Evolutionary conservation across 2,797 vertebrate genomes (phyloP).

Genomic region (Melanitta fusca): DNA sequence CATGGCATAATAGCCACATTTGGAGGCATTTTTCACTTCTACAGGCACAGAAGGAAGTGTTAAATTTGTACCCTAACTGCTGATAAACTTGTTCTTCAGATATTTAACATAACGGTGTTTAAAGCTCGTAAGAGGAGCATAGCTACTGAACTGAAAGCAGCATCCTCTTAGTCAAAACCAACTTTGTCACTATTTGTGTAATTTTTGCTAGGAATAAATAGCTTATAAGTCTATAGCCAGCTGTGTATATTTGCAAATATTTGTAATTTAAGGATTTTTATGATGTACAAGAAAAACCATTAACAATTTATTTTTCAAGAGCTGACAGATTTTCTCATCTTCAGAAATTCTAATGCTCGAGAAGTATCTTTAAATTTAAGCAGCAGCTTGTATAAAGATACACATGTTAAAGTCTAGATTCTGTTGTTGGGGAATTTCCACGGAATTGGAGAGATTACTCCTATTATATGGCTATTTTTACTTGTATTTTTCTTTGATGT

Average conservation of each 20-base stretch:
- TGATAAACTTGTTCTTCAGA: not conserved
- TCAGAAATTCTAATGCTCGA: not conserved
- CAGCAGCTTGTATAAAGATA: not conserved
- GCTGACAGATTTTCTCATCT: not conserved
- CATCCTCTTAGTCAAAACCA: not conserved
- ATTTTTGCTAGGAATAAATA: not conserved
- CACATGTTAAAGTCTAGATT: not conserved
- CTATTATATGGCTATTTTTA: not conserved
- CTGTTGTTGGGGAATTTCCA: not conserved
- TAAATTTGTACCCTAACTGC: not conserved
- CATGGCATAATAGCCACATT: accelerated
- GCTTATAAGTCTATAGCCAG: not conserved
- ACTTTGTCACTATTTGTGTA: not conserved
- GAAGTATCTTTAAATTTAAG: not conserved
- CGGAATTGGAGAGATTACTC: not conserved
- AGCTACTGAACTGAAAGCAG: not conserved
- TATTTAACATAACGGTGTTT: not conserved
- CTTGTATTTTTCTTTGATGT: not conserved
- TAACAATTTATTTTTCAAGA: not conserved
- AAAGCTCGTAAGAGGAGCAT: not conserved
- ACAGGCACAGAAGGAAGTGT: not conserved
- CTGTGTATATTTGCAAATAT: not conserved
- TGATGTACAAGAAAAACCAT: not conserved
- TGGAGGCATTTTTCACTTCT: not conserved
- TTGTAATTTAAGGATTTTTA: not conserved